Evolutionary conservation across 1,140 invertebrate genomes (phyloP).

Genomic region (Euglossa dilemma): DNA sequence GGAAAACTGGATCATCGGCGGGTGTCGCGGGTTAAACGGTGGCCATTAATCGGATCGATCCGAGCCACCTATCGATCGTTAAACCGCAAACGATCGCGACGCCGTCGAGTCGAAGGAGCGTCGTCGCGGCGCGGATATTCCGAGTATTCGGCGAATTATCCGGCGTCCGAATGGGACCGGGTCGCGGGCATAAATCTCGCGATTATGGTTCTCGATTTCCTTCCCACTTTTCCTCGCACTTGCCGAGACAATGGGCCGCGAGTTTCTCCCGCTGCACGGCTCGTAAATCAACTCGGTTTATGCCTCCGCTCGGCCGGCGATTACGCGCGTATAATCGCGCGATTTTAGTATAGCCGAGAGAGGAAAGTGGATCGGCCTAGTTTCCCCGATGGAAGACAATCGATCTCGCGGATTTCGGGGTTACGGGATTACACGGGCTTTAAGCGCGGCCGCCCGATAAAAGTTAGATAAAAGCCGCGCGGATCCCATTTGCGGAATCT

Average conservation of each 20-base stretch:
- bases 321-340: neutral
- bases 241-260: neutral
- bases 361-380: neutral
- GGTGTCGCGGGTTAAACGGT: conserved; percentile 5
- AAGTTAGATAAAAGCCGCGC: too few species aligned
- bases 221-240: neutral
- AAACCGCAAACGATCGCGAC: neutral
- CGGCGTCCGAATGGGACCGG: neutral
- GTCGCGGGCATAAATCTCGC: neutral
- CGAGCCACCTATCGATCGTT: neutral
- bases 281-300: conserved; percentile 1
- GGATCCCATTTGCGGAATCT: too few species aligned
- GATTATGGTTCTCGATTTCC: conserved; percentile 1
- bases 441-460: too few species aligned
- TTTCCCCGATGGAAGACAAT: neutral
- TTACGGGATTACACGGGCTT: too few species aligned
- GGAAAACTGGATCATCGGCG: neutral
- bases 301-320: neutral
- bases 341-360: neutral
- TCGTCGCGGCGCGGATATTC: neutral
- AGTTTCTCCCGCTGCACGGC: neutral
- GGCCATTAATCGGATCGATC: neutral
- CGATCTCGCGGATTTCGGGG: too few species aligned
- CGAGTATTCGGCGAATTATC: neutral
- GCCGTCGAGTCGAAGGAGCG: too few species aligned